Conservation (phyloP, 2,113 vertebrate genomes). For the Diadophis punctatus region DNA sequence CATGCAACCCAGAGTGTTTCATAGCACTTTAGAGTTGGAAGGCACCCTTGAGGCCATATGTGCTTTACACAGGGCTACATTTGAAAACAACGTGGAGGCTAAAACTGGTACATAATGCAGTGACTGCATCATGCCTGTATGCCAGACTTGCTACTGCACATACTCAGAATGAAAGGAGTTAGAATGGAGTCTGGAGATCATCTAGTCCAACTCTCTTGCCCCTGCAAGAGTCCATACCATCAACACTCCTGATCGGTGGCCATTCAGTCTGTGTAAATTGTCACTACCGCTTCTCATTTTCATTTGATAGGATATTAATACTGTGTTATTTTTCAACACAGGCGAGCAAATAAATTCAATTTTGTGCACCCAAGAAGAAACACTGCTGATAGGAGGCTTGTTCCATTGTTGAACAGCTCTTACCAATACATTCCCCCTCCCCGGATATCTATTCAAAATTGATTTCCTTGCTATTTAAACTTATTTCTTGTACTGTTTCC, state of each 20-base stretch:
- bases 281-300: background rate
- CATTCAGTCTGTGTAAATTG: background rate
- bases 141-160: background rate
- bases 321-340: background rate
- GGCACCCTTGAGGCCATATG: background rate
- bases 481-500: background rate
- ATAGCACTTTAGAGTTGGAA: background rate
- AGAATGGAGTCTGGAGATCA: background rate
- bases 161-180: background rate
- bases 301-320: background rate
- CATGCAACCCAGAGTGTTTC: background rate
- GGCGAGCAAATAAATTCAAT: background rate
- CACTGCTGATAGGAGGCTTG: background rate
- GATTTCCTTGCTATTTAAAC: background rate
- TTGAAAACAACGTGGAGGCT: background rate
- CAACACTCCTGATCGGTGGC: background rate
- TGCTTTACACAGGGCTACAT: background rate
- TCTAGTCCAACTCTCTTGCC: background rate
- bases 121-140: background rate
- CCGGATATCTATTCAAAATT: background rate
- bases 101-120: background rate
- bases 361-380: background rate
- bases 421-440: background rate
- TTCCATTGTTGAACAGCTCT: background rate
- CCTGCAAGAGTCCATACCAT: background rate